Conservation (phyloP, 2,888 invertebrate species). For the Neoascia interrupta region DNA sequence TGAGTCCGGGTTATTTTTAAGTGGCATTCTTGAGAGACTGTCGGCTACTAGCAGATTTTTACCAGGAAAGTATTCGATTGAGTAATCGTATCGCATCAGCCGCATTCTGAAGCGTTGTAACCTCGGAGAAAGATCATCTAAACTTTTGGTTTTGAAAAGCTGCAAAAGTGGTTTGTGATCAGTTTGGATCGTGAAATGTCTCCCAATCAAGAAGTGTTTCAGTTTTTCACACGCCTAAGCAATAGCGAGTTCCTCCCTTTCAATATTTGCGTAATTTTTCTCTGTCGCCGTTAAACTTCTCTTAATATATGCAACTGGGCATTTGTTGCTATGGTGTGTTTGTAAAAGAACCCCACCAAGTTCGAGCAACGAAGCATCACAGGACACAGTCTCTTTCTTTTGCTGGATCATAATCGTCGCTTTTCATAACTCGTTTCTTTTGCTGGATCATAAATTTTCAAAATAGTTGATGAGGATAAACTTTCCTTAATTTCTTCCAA, state of each 20-base stretch:
- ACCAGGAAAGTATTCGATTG: no score
- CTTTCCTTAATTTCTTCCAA: not conserved
- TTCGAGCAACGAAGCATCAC: not conserved
- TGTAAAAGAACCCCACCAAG: not conserved
- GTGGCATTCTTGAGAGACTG: no score
- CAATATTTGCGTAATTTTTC: not conserved
- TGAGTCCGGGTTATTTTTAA: no score
- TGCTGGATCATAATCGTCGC: no score
- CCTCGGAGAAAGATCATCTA: no score
- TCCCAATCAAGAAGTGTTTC: no score
- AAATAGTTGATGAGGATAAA: not conserved
- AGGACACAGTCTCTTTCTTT: not conserved
- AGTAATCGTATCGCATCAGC: not conserved
- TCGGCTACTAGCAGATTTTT: no score
- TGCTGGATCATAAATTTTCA: not conserved
- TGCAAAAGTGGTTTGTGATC: no score
- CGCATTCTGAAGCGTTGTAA: not conserved
- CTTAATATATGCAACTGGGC: not conserved
- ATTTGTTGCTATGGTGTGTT: not conserved
- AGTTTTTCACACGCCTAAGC: not conserved
- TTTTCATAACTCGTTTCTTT: no score
- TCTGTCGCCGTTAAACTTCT: not conserved
- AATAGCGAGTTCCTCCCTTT: not conserved
- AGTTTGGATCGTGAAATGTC: no score
- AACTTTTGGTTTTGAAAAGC: no score